Conservation (phyloP, 2,888 invertebrate species). For the Archaeoteleia sp. region DNA sequence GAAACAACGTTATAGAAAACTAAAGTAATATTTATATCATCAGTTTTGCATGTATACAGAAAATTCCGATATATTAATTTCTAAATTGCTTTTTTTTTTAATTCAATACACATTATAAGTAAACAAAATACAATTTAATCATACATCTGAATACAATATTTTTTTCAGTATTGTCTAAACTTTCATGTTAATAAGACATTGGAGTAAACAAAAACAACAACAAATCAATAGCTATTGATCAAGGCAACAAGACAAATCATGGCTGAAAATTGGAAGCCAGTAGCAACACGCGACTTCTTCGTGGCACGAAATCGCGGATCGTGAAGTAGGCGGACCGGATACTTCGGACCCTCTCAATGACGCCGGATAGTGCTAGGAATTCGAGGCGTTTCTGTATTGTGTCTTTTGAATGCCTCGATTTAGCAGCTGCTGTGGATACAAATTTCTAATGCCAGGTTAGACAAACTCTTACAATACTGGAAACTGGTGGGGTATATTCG, state of each 20-base stretch:
- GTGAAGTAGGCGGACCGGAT: conserved; percentile 37
- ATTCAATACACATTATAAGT: too few species aligned
- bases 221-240: conserved; percentile 11
- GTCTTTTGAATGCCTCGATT: conserved; percentile 53
- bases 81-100: too few species aligned
- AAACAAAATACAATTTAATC: too few species aligned
- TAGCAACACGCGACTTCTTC: conserved; percentile 31
- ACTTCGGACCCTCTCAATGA: conserved; percentile 36
- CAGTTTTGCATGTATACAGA: too few species aligned
- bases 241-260: conserved; percentile 32
- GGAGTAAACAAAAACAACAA: too few species aligned
- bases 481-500: conserved; percentile 60
- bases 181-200: too few species aligned
- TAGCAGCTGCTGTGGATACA: conserved; percentile 68
- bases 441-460: conserved; percentile 69
- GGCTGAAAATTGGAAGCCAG: conserved; percentile 12
- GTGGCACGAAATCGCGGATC: conserved; percentile 33
- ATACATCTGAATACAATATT: too few species aligned
- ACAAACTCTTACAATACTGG: conserved; percentile 64
- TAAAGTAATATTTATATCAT: too few species aligned
- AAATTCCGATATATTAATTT: too few species aligned
- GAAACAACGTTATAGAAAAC: too few species aligned
- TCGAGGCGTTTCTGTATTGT: conserved; percentile 65
- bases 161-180: too few species aligned
- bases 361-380: conserved; percentile 59